phyloP scores from a whole-genome alignment of 2,797 vertebrate species.

The Bovichtus diacanthus region DNA sequence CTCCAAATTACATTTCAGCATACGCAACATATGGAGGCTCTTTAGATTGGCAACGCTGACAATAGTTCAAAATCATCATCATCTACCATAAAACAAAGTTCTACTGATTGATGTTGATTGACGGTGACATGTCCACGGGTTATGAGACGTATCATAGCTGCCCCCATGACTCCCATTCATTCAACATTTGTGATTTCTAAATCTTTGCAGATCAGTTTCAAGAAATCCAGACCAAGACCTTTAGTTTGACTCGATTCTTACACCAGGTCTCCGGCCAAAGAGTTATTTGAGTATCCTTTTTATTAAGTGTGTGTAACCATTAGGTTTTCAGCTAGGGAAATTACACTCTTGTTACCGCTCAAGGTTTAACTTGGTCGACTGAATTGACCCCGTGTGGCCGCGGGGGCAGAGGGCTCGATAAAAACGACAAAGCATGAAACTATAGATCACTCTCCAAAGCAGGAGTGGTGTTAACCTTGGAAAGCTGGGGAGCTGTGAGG shows the following conservation, averaged over 20 bases:
- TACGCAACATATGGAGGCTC: conserved; percentile 45
- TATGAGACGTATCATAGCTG: conserved; percentile 41
- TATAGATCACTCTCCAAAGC: conserved; percentile 69
- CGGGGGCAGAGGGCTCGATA: conserved; percentile 62
- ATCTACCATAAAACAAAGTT: conserved; percentile 49
- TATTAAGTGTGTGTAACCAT: conserved; percentile 40
- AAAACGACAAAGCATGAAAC: conserved; percentile 77
- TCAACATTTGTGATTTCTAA: conserved; percentile 12
- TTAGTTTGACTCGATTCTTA: conserved; percentile 27
- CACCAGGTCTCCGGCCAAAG: conserved; percentile 36
- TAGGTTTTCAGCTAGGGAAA: conserved; percentile 44
- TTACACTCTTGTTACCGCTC: conserved; percentile 38
- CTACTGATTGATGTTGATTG: conserved; percentile 61
- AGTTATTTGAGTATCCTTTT: conserved; percentile 36
- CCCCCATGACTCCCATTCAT: conserved; percentile 27
- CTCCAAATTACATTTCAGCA: conserved; percentile 50
- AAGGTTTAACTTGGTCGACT: conserved; percentile 50
- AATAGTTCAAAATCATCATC: conserved; percentile 48
- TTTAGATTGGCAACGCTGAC: conserved; percentile 41
- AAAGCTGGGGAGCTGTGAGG: conserved; percentile 53
- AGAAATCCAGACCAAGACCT: conserved; percentile 40
- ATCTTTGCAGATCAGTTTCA: conserved; percentile 28
- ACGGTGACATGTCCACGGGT: conserved; percentile 44
- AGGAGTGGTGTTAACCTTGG: conserved; percentile 68
- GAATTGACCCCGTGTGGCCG: conserved; percentile 58